Conservation (phyloP, 1,140 invertebrate genomes). For the Macrocentrus cingulum region DNA sequence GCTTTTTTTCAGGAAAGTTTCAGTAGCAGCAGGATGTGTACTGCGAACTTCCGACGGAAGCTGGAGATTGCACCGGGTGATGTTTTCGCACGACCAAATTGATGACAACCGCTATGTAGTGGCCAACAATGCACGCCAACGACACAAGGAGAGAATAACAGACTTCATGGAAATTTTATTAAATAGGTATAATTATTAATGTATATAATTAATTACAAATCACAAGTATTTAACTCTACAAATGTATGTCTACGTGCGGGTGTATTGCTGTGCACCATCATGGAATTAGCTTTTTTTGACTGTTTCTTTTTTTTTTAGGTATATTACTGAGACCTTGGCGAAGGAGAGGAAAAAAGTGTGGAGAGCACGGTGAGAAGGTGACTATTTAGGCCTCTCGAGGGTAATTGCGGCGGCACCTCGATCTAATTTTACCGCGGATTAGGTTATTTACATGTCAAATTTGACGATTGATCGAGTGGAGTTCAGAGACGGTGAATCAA, state of each 20-base stretch:
- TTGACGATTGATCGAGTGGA: too few species aligned
- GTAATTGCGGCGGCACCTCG: too few species aligned
- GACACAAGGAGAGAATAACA: background rate
- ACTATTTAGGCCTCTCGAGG: too few species aligned
- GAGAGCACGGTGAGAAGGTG: too few species aligned
- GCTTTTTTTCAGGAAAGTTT: background rate
- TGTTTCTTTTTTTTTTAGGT: background rate
- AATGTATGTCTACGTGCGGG: constrained; percentile 7
- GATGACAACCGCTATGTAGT: background rate
- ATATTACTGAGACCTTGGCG: too few species aligned
- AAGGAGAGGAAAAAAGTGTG: too few species aligned
- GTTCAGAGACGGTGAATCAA: too few species aligned
- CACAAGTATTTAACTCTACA: constrained; percentile 44
- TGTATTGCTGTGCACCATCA: background rate
- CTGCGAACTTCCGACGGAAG: constrained; percentile 1
- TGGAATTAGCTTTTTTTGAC: background rate
- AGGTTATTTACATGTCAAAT: too few species aligned
- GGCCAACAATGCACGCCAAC: too few species aligned
- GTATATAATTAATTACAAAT: constrained; percentile 43
- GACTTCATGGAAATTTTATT: constrained; percentile 27
- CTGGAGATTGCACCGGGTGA: background rate
- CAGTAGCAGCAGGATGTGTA: background rate
- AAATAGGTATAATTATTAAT: constrained; percentile 47
- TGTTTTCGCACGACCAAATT: background rate
- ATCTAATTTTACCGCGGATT: too few species aligned